Evolutionary conservation across 2,888 invertebrate species (phyloP).

Genomic region (Marasmarcha lunaedactyla): DNA sequence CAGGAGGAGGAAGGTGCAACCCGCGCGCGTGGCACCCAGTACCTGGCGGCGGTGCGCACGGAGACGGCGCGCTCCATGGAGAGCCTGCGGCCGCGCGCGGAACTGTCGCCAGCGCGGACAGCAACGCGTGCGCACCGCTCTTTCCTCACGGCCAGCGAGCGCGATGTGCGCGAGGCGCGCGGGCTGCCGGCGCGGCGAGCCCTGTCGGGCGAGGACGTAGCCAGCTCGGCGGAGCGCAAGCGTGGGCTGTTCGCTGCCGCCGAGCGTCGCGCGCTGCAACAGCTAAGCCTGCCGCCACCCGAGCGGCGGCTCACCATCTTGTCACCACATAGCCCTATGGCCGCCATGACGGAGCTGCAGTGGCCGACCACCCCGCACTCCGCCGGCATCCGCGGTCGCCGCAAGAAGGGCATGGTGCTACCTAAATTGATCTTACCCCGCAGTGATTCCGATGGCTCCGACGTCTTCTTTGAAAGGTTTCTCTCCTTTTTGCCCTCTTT

Average conservation of each 20-base stretch:
- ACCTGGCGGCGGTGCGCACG: conserved; percentile 64
- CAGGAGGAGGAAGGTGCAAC: conserved; percentile 73
- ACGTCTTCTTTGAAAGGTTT: conserved; percentile 74
- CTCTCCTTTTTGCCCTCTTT: conserved; percentile 27
- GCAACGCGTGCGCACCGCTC: conserved; percentile 67
- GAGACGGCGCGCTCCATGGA: conserved; percentile 79
- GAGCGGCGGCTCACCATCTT: conserved; percentile 79
- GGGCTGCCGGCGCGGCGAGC: conserved; percentile 74
- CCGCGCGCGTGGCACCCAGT: conserved; percentile 60
- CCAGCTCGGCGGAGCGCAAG: conserved; percentile 73
- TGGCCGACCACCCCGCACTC: conserved; percentile 73
- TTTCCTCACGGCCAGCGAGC: conserved; percentile 74
- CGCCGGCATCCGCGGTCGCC: conserved; percentile 70
- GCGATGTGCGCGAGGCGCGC: conserved; percentile 75
- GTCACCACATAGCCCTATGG: conserved; percentile 83
- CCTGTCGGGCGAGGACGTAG: conserved; percentile 73
- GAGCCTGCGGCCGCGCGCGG: conserved; percentile 72
- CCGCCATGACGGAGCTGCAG: conserved; percentile 61
- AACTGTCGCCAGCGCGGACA: conserved; percentile 64
- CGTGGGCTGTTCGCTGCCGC: conserved; percentile 77
- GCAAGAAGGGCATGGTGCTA: conserved; percentile 79
- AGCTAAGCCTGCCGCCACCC: conserved; percentile 78
- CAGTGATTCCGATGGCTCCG: conserved; percentile 80
- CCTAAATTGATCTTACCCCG: conserved; percentile 81
- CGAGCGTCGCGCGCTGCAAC: conserved; percentile 73